phyloP scores from a whole-genome alignment of 1,140 invertebrate genomes.

The Meloidogyne chitwoodi region DNA sequence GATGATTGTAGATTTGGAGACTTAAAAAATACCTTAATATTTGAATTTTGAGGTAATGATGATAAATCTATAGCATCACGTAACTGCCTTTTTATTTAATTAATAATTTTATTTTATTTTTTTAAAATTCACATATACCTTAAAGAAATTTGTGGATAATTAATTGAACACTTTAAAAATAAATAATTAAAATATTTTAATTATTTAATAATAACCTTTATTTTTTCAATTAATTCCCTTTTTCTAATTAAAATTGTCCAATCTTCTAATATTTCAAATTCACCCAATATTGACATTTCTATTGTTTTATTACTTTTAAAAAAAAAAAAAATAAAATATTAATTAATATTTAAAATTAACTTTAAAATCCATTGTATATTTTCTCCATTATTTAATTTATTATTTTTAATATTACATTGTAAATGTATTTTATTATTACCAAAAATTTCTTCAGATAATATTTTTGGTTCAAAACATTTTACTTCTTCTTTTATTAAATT shows the following conservation, averaged over 20 bases:
- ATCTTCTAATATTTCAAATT: not conserved
- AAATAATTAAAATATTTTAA: not conserved
- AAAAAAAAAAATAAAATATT: not conserved
- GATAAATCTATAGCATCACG: not conserved
- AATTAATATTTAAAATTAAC: slow-evolving; percentile 24
- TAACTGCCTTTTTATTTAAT: not conserved
- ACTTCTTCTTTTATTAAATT: slow-evolving; percentile 13
- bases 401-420: slow-evolving; percentile 22
- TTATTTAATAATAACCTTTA: not conserved
- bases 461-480: slow-evolving; percentile 25
- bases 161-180: not conserved
- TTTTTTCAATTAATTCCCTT: not conserved
- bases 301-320: not conserved
- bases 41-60: not conserved
- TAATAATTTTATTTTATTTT: too few species aligned
- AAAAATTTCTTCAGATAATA: not conserved
- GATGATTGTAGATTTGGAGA: not conserved
- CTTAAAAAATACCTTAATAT: not conserved
- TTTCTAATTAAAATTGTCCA: not conserved
- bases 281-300: not conserved
- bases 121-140: not conserved
- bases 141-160: not conserved
- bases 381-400: not conserved
- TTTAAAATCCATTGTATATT: slow-evolving; percentile 36
- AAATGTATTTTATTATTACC: slow-evolving; percentile 15